Evolutionary conservation across 2,888 invertebrate genomes (phyloP).

Genomic region (Sycophila texana): DNA sequence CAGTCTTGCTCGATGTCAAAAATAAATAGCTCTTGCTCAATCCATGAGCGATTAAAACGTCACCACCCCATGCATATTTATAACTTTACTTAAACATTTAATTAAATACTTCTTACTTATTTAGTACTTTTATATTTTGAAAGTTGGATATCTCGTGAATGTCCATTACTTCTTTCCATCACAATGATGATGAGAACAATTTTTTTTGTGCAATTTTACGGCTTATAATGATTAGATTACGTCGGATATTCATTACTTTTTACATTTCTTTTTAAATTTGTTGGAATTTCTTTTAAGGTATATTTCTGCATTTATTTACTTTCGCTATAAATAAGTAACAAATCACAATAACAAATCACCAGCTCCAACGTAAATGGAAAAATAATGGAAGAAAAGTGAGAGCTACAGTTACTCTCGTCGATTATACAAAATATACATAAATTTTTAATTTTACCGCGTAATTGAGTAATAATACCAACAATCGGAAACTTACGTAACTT

Average conservation of each 20-base stretch:
- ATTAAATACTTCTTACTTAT: slow-evolving; percentile 44
- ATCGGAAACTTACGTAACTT: slow-evolving; percentile 14
- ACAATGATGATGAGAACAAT: slow-evolving; percentile 37
- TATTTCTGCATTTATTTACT: slow-evolving; percentile 7
- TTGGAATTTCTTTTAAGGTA: background rate
- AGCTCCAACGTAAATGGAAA: background rate
- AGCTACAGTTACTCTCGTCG: too few species aligned
- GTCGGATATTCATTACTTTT: slow-evolving; percentile 41
- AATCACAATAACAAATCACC: too few species aligned
- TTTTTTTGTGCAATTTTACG: slow-evolving; percentile 32
- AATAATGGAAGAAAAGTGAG: background rate
- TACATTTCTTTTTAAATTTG: slow-evolving; percentile 31
- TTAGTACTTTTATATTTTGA: slow-evolving; percentile 29
- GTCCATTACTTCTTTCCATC: slow-evolving; percentile 22
- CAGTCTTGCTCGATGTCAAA: slow-evolving; percentile 11
- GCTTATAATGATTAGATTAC: slow-evolving; percentile 37
- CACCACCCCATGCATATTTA: slow-evolving; percentile 15
- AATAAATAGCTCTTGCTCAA: slow-evolving; percentile 24
- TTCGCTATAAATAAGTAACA: background rate
- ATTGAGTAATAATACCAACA: background rate
- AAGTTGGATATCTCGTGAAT: slow-evolving; percentile 26
- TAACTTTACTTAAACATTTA: slow-evolving; percentile 38
- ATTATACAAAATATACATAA: too few species aligned
- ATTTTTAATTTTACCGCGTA: too few species aligned
- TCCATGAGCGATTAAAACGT: slow-evolving; percentile 24